A percentile compares a stretch with the other conserved stretches of the same genome.
Evolutionary conservation across 2,888 invertebrate genomes (phyloP).

Genomic region (Pteria penguin): DNA sequence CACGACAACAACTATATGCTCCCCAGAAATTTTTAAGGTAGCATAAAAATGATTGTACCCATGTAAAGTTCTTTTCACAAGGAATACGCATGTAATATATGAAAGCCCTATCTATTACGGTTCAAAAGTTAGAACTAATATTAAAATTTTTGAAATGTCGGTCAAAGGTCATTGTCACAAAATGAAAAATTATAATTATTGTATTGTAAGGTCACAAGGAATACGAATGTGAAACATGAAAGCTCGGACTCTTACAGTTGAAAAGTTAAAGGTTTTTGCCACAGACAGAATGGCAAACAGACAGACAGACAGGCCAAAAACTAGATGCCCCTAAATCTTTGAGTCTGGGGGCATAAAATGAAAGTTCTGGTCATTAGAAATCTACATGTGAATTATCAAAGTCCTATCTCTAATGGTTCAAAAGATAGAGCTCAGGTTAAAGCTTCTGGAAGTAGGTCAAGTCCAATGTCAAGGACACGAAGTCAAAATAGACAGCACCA

Average conservation of each 20-base stretch:
- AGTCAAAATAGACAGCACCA: too few species aligned
- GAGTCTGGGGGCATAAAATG: background rate
- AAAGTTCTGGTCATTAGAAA: background rate
- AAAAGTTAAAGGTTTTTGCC: background rate
- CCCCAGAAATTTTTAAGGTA: too few species aligned
- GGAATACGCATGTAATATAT: background rate
- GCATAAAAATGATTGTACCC: too few species aligned
- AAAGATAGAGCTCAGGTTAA: background rate
- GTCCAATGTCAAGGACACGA: too few species aligned
- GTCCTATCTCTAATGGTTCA: background rate
- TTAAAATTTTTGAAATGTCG: background rate
- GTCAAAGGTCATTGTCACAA: background rate
- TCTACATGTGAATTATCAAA: background rate
- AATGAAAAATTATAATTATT: background rate
- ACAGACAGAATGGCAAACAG: background rate
- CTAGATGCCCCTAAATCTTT: too few species aligned
- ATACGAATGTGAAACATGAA: background rate
- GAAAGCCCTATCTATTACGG: background rate
- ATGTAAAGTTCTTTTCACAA: background rate
- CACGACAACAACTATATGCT: too few species aligned
- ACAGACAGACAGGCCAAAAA: background rate
- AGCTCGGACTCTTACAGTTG: background rate
- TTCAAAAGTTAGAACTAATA: background rate
- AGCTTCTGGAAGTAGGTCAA: too few species aligned
- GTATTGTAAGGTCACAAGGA: background rate